A percentile compares a stretch with the other conserved stretches of the same genome.
phyloP scores from a whole-genome alignment of 2,888 invertebrate genomes.

The Seira ritae region DNA sequence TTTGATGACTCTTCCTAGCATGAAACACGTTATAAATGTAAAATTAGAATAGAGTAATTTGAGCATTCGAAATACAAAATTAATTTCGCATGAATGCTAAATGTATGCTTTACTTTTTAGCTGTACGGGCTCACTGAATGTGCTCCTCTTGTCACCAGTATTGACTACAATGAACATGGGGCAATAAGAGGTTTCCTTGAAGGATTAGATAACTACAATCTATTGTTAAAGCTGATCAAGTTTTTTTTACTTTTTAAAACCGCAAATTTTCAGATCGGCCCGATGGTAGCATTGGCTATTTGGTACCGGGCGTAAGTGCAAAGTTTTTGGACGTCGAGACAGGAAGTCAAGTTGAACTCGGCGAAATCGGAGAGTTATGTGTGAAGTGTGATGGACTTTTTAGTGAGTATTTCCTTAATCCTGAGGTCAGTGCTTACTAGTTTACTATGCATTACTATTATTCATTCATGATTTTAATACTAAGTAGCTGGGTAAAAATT shows the following conservation, averaged over 20 bases:
- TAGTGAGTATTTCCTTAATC: slow-evolving; percentile 61
- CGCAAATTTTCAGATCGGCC: slow-evolving; percentile 62
- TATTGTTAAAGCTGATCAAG: too few relatives aligned
- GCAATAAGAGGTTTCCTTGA: slow-evolving; percentile 13
- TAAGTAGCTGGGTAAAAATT: too few relatives aligned
- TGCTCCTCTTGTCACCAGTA: slow-evolving; percentile 25
- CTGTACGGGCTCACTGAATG: slow-evolving; percentile 69
- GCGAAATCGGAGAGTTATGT: slow-evolving; percentile 77
- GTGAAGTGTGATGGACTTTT: slow-evolving; percentile 73
- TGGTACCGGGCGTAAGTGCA: slow-evolving; percentile 71
- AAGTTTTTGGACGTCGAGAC: slow-evolving; percentile 74
- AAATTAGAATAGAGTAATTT: too few relatives aligned
- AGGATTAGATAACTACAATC: too few relatives aligned
- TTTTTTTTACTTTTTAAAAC: too few relatives aligned
- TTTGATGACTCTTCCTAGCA: slow-evolving; percentile 60
- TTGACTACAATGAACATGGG: slow-evolving; percentile 25
- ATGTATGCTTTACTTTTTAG: slow-evolving; percentile 35
- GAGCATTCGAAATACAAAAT: too few relatives aligned
- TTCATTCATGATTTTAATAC: too few relatives aligned
- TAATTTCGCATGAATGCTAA: too few relatives aligned
- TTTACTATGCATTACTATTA: too few relatives aligned
- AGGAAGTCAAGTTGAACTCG: slow-evolving; percentile 74
- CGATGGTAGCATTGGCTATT: slow-evolving; percentile 63
- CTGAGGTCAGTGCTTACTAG: slow-evolving; percentile 52
- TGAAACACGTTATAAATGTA: slow-evolving; percentile 64